phyloP scores from a whole-genome alignment of 2,113 vertebrate species.

The Amphiprion ocellaris region DNA sequence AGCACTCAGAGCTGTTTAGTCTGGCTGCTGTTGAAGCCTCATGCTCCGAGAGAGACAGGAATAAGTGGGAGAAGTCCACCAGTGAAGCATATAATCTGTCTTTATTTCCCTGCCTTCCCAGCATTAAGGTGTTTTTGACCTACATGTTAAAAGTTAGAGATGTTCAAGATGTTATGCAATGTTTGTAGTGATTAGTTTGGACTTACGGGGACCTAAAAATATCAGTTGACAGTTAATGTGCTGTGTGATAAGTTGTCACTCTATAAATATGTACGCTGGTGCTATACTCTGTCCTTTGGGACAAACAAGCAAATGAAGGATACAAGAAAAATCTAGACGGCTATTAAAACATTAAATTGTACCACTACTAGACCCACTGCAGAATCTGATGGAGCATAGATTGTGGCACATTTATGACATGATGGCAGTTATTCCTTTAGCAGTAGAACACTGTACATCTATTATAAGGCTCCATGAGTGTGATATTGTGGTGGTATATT shows the following conservation, averaged over 20 bases:
- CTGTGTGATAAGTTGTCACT: neutral
- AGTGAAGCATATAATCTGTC: slow-evolving; percentile 28
- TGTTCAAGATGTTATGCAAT: neutral
- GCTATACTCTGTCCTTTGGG: too few species aligned
- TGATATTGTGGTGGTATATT: too few species aligned
- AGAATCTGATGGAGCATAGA: too few species aligned
- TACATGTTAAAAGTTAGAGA: neutral
- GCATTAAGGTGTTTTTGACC: neutral
- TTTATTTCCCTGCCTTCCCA: slow-evolving; percentile 12
- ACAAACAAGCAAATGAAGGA: too few species aligned
- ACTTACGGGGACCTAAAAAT: neutral
- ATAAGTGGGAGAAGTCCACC: slow-evolving; percentile 50
- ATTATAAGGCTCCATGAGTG: too few species aligned
- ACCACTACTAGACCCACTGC: too few species aligned
- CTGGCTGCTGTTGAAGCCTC: slow-evolving; percentile 28
- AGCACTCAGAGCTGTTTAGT: slow-evolving; percentile 35
- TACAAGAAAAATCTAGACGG: too few species aligned
- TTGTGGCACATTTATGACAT: too few species aligned
- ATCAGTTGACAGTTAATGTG: too few species aligned
- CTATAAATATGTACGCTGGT: neutral
- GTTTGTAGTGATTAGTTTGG: slow-evolving; percentile 11
- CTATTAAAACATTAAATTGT: too few species aligned
- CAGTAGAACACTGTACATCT: too few species aligned
- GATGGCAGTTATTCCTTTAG: too few species aligned
- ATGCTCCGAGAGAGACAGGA: slow-evolving; percentile 8